A percentile compares a stretch with the other conserved stretches of the same genome.
Evolutionary conservation across 1,140 invertebrate species (phyloP).

Genomic region (Ruditapes philippinarum): DNA sequence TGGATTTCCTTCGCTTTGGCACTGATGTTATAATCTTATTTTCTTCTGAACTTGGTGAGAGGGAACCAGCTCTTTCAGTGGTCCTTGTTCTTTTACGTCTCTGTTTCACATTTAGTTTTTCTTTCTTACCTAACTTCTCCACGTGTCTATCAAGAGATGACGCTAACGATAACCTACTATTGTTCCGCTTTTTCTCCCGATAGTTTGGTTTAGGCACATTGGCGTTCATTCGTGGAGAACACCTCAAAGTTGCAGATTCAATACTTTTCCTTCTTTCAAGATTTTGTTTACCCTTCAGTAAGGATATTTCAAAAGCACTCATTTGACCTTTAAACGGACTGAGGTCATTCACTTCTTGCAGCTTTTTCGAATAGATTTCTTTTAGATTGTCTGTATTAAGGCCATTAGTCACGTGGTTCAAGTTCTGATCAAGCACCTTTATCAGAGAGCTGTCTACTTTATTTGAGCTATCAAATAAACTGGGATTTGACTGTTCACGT

Average conservation of each 20-base stretch:
- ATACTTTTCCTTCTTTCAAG: constrained; percentile 55
- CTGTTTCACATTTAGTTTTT: neutral
- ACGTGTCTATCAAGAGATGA: neutral
- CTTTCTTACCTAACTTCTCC: neutral
- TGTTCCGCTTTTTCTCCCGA: constrained; percentile 3
- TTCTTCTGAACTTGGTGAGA: constrained; percentile 25
- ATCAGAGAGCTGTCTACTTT: neutral
- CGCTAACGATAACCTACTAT: neutral
- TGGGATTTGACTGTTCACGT: neutral
- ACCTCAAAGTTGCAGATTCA: constrained; percentile 37
- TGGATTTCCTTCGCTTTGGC: neutral
- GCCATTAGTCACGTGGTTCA: constrained; percentile 20
- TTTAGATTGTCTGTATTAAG: constrained; percentile 16
- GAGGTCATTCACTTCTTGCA: constrained; percentile 9
- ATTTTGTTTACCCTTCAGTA: constrained; percentile 59
- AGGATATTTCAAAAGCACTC: constrained; percentile 58
- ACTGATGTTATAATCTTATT: neutral
- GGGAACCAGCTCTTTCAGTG: neutral
- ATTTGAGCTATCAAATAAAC: neutral
- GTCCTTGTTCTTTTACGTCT: constrained; percentile 13
- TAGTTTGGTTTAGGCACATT: constrained; percentile 54
- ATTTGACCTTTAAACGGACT: constrained; percentile 60
- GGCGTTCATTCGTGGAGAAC: constrained; percentile 42
- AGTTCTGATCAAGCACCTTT: constrained; percentile 32
- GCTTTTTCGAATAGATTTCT: constrained; percentile 29